phyloP scores from a whole-genome alignment of 1,140 invertebrate genomes.

The Aphelenchoides besseyi region DNA sequence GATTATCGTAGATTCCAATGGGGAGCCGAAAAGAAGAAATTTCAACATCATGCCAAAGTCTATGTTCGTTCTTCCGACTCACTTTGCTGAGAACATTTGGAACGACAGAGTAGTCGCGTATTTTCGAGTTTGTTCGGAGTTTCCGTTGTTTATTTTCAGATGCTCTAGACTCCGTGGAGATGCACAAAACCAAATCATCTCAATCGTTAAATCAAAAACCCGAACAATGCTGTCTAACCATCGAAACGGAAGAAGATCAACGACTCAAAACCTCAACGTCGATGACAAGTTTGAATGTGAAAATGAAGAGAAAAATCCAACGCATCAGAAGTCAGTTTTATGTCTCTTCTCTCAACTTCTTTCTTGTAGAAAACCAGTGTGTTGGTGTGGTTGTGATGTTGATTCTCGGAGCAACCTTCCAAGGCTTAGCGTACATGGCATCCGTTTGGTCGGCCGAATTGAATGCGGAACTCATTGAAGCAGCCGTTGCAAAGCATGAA shows the following conservation, averaged over 20 bases:
- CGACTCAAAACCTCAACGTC: conserved; percentile 13
- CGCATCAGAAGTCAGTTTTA: conserved; percentile 10
- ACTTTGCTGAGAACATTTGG: no score
- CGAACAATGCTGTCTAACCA: conserved; percentile 7
- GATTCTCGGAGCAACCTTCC: conserved; percentile 13
- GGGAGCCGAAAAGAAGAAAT: no score
- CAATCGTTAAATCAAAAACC: not conserved
- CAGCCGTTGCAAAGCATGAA: conserved; percentile 29
- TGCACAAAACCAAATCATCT: not conserved
- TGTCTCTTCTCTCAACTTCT: not conserved
- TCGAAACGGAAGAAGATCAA: conserved; percentile 10
- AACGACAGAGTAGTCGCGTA: no score
- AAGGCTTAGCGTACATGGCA: conserved; percentile 27
- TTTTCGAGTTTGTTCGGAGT: no score
- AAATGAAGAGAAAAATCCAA: conserved; percentile 1
- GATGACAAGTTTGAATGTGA: conserved; percentile 20
- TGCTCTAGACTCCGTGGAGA: not conserved
- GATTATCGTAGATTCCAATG: no score
- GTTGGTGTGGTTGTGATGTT: conserved; percentile 25
- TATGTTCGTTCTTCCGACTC: no score
- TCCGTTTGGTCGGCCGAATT: conserved; percentile 33
- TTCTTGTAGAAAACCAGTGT: conserved; percentile 31
- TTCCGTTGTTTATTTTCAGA: no score
- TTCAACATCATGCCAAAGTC: no score
- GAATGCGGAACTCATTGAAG: conserved; percentile 30